Percentiles rank a stretch among this genome's conserved stretches.
Evolutionary conservation across 2,113 vertebrate species (phyloP).

Genomic region (Nibea coibor): DNA sequence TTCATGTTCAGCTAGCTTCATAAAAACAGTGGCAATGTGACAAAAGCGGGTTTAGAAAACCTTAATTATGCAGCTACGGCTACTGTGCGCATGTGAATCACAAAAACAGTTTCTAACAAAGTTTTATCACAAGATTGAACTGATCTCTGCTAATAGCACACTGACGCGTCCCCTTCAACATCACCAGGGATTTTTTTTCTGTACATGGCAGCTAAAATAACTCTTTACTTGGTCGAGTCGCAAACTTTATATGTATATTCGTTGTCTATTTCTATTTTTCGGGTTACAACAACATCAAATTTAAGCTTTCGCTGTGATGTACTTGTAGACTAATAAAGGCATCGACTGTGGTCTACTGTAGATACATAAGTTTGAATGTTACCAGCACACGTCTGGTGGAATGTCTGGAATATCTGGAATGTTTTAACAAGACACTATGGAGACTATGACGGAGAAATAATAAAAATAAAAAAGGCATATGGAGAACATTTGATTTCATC

Average conservation of each 20-base stretch:
- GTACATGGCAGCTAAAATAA: constrained; percentile 61
- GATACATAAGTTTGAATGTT: constrained; percentile 15
- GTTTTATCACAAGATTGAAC: constrained; percentile 32
- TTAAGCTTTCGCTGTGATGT: constrained; percentile 7
- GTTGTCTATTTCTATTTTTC: constrained; percentile 3
- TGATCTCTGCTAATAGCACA: constrained; percentile 49
- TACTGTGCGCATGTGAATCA: constrained; percentile 42
- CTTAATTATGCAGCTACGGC: constrained; percentile 22
- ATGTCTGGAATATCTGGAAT: constrained; percentile 85
- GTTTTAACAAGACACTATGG: constrained; percentile 72
- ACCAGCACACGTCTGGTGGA: constrained; percentile 74
- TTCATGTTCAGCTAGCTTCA: constrained; percentile 24
- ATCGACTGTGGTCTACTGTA: constrained; percentile 32
- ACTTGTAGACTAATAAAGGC: constrained; percentile 42
- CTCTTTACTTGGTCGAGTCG: constrained; percentile 22
- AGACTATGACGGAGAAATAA: constrained; percentile 50
- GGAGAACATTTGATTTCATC: not conserved
- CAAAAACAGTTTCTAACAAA: constrained; percentile 43
- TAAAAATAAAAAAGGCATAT: constrained; percentile 36
- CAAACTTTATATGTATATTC: constrained; percentile 25
- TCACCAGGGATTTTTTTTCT: constrained; percentile 30
- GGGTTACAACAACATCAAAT: constrained; percentile 20
- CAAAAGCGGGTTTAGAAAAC: constrained; percentile 29
- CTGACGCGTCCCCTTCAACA: constrained; percentile 35
- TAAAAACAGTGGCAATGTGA: constrained; percentile 39